phyloP scores from a whole-genome alignment of 2,113 vertebrate genomes.

The Furnarius figulus region DNA sequence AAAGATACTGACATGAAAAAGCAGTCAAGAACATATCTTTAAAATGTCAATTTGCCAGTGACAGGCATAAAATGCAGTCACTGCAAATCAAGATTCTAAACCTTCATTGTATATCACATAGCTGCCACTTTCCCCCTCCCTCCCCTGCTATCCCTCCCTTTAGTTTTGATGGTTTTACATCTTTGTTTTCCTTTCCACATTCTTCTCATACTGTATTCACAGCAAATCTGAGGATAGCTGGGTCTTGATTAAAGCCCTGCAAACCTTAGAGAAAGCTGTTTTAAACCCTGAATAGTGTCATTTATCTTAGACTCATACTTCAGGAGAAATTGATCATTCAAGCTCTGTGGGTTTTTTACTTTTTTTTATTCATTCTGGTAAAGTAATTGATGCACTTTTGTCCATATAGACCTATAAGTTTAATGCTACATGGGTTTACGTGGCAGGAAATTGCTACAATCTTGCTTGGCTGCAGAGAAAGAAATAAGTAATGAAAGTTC shows the following conservation, averaged over 20 bases:
- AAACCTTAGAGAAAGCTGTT: conserved; percentile 21
- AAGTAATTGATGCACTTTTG: not conserved
- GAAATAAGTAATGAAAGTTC: conserved; percentile 13
- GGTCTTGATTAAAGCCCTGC: conserved; percentile 38
- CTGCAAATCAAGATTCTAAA: conserved; percentile 38
- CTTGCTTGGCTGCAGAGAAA: not conserved
- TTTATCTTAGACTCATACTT: conserved; percentile 13
- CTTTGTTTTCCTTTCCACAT: conserved; percentile 51
- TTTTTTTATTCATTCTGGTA: not conserved
- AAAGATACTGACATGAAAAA: conserved; percentile 65
- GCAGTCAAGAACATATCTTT: conserved; percentile 61
- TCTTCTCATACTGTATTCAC: conserved; percentile 36
- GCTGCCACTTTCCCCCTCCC: not conserved
- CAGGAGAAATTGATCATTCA: not conserved
- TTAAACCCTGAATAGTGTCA: not conserved
- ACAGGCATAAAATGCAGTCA: conserved; percentile 58
- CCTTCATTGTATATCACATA: conserved; percentile 1
- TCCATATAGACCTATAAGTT: not conserved
- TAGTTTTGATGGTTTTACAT: conserved; percentile 24
- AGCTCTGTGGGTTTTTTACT: not conserved
- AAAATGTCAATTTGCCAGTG: conserved; percentile 59
- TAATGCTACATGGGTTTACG: not conserved
- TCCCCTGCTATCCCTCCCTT: not conserved
- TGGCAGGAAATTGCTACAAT: not conserved
- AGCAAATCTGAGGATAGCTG: conserved; percentile 14